Evolutionary conservation across 1,140 invertebrate genomes (phyloP).

Genomic region (Drosophila mojavensis): DNA sequence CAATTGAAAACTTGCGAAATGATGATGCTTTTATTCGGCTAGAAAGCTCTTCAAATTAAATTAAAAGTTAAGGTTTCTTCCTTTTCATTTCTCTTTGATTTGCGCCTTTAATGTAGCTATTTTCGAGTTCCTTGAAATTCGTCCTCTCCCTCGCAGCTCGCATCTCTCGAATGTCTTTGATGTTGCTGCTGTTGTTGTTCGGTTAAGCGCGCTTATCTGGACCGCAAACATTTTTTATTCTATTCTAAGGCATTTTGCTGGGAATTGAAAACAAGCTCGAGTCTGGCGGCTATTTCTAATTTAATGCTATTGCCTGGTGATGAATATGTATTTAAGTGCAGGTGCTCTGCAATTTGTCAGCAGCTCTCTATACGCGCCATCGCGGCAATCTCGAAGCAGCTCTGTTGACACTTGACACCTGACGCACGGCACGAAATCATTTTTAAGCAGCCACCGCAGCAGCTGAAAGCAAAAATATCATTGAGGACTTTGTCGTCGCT

Average conservation of each 20-base stretch:
- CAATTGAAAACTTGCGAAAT: conserved; percentile 72
- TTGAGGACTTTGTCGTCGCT: not conserved
- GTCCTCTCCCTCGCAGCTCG: not conserved
- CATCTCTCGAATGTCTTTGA: conserved; percentile 19
- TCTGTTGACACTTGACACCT: conserved; percentile 18
- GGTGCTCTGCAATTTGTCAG: conserved; percentile 34
- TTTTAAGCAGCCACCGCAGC: conserved; percentile 21
- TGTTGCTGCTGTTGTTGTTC: conserved; percentile 17
- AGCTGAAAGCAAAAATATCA: conserved; percentile 2
- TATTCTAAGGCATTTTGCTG: conserved; percentile 17
- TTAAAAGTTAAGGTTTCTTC: conserved; percentile 62
- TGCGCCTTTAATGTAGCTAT: conserved; percentile 30
- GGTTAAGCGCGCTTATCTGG: conserved; percentile 54
- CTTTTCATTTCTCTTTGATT: not conserved
- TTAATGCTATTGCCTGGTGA: conserved; percentile 16
- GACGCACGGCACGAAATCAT: conserved; percentile 28
- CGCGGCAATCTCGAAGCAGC: not conserved
- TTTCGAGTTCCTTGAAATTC: conserved; percentile 18
- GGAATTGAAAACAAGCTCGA: conserved; percentile 43
- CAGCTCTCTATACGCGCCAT: not conserved
- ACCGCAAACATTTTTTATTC: conserved; percentile 58
- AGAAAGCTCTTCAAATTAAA: conserved; percentile 63
- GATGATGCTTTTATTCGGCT: conserved; percentile 58
- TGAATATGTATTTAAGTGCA: conserved; percentile 37
- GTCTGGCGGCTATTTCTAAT: conserved; percentile 17